A percentile compares a stretch with the other conserved stretches of the same genome.
Evolutionary conservation across 2,797 vertebrate genomes (phyloP).

Genomic region (Myotis myotis): DNA sequence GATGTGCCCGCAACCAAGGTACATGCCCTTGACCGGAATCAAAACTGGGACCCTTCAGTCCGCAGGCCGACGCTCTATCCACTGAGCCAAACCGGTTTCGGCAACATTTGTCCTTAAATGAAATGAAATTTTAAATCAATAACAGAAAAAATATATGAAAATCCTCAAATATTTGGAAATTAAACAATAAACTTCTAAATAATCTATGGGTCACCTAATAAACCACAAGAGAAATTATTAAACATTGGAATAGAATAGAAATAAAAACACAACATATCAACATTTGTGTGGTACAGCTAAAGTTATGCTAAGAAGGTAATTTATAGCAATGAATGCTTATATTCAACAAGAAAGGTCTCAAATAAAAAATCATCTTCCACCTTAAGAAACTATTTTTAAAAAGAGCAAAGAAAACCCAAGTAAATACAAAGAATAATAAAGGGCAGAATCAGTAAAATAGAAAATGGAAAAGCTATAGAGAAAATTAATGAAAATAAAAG

Average conservation of each 20-base stretch:
- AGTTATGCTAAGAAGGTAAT: neutral
- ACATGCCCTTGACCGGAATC: too few relatives aligned
- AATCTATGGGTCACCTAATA: constrained; percentile 1
- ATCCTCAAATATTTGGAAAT: constrained; percentile 39
- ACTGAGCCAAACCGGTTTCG: too few relatives aligned
- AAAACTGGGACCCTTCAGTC: too few relatives aligned
- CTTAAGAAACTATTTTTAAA: neutral
- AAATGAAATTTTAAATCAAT: constrained; percentile 50
- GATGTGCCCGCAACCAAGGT: too few relatives aligned
- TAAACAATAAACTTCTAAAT: constrained; percentile 33
- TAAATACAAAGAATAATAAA: constrained; percentile 27
- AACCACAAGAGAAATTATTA: constrained; percentile 15
- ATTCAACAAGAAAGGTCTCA: constrained; percentile 48
- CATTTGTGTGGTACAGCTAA: neutral
- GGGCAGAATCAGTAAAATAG: neutral
- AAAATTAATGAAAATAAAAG: constrained; percentile 44
- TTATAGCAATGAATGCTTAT: constrained; percentile 3
- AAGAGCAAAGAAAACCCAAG: constrained; percentile 11
- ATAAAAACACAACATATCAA: neutral
- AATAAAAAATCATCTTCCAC: constrained; percentile 1
- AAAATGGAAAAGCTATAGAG: neutral
- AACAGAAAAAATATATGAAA: constrained; percentile 23
- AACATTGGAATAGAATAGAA: constrained; percentile 32
- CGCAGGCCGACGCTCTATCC: too few relatives aligned
- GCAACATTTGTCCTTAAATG: neutral